Base-by-base conservation (phyloP, 2,797 vertebrate genomes). In the Spatula clypeata region DNA sequence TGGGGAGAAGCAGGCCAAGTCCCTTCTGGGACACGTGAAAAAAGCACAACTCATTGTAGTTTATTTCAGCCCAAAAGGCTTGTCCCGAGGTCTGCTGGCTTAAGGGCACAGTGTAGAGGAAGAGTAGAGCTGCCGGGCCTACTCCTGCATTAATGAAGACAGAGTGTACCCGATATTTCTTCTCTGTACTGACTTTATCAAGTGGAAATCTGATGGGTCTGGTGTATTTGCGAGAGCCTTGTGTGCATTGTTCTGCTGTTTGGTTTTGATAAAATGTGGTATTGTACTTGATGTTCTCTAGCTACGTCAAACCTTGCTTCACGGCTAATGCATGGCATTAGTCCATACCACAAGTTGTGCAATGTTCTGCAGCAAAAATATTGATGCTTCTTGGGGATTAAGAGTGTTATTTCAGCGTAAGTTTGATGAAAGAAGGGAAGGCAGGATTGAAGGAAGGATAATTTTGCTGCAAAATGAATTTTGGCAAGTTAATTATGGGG, bases 321-420 rank as follows among this genome's bases (percentile, higher is more conserved):
- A 94, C 40, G 93, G 97, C 79, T 96, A 94, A 96, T 90, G 88
- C 86, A 93, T 98, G 98, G 98, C 98, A 97, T 49, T 9, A 71
- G 90, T 97, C 98, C 98, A 98, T 86, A 98, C 98, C 98, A 96
- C 98, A 98, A 97, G 70, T 98, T 98, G 97, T 97, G 98, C 98
- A 98, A 98, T 32, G 58, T 69, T 77, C 88, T 94, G 93, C 90
- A 95, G 96, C 79, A 97, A 98, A 98, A 97, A 98, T 98, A 98
- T 97, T 98, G 97, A 97, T 95, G 94, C 92, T 97, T 94, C 97
- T 98, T 95, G 91, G 80, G 98, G 98, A 98, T 98, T 98, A 98
- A 96, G 94, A 74, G 77, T 96, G 94, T 97, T 97, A 96, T 97
- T 98, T 97, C 92, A 94, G 75, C 91, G 42, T 97, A 88, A 97